phyloP scores from a whole-genome alignment of 2,888 invertebrate genomes.

The Odontothrips loti region DNA sequence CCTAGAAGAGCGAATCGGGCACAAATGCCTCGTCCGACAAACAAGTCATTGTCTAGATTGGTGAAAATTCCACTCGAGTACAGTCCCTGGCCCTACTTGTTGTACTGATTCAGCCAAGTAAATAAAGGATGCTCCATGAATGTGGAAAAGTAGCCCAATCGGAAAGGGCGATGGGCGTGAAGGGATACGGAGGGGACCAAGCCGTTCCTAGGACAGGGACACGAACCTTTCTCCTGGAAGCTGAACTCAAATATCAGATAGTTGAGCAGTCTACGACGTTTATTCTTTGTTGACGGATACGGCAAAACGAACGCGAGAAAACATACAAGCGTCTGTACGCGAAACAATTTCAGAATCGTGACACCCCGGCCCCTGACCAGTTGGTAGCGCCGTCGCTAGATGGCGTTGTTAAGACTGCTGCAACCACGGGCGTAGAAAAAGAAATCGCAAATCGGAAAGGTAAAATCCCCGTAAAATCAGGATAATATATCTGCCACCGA shows the following conservation, averaged over 20 bases:
- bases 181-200: no score
- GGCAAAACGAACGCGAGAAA: slow-evolving; percentile 2
- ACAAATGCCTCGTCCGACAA: not conserved
- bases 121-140: not conserved
- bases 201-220: not conserved
- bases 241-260: not conserved
- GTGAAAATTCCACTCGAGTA: not conserved
- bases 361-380: no score
- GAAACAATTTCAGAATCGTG: no score
- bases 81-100: not conserved
- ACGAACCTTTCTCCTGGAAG: not conserved
- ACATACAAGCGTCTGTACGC: not conserved
- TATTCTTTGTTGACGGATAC: slow-evolving; percentile 19
- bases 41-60: not conserved
- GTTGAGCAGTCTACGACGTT: slow-evolving; percentile 7
- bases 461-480: no score
- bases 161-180: no score
- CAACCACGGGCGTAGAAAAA: no score
- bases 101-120: not conserved
- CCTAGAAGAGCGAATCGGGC: not conserved
- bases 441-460: no score
- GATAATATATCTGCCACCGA: no score
- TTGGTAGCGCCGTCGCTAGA: no score
- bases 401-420: no score
- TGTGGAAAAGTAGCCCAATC: no score